Base-by-base conservation (phyloP, 1,140 invertebrate genomes). In the Platorchestia sp. region DNA sequence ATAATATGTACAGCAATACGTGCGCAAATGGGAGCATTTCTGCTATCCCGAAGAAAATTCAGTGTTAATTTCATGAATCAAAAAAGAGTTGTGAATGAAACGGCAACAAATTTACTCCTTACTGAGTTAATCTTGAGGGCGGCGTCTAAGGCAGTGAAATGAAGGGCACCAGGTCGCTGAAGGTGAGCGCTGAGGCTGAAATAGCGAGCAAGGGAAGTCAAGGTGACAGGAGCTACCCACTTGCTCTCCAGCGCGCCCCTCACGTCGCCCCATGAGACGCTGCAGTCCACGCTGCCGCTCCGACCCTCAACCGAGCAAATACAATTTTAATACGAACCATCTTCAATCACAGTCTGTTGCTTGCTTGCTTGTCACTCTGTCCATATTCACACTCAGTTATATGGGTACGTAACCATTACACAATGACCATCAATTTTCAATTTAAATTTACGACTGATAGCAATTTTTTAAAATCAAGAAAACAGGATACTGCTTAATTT, bases 171-270 rank as follows among this genome's bases (percentile, higher is more conserved):
- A 45, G 91, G 91, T 10, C 91, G 91, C 45, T 93, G 43, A 47
- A 93, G 45, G 45, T 93, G 91, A 44, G 91, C 45, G 36, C 91
- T 93, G 91, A 93, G 47, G 91, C 91, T 93, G 91, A 93, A 93
- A 36, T 93, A 93, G n/a, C 45, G 91, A 44, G 91, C 91, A 36
- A 93, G 91, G 45, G 91, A 93, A 27, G 45, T 45, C 5, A 93
- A 40, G 45, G 91, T 47, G 45, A 93, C 22, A 40, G 91, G 91
- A 10, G 91, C 45, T 1, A 93, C 45, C 91, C 91, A 93, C 40
- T 45, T 44, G 19, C 91, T 19, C 91, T 45, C 91, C 22, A 93
- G 91, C 6, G 91, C 91, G 5, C 91, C 91, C 36, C 91, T 42
- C 43, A 93, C 91, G 45, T 44, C 91, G 6, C 91, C 91, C 91